These are phyloP conservation scores for Leuciscus waleckii DNA, from an alignment of 2,797 vertebrate genomes.

Conservation along the genomic window DNA sequence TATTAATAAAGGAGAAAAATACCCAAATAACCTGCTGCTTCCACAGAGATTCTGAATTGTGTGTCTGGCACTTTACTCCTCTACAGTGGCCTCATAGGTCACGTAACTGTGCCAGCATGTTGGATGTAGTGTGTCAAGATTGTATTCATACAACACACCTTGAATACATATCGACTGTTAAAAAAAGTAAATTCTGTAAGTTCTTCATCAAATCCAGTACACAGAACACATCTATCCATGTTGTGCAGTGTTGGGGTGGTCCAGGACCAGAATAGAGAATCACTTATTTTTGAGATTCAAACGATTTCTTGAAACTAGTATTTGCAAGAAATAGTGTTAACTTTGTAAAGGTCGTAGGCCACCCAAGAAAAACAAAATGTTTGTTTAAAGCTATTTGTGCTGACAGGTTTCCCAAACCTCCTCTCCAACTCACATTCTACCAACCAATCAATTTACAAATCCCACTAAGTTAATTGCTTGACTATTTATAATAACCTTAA, in stretches of 20 bases:
- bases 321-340: not conserved
- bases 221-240: not conserved
- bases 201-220: not conserved
- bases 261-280: not conserved
- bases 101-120: not conserved
- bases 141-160: not conserved
- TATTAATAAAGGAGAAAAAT: not conserved
- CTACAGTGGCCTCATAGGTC: not conserved
- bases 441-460: not conserved
- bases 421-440: not conserved
- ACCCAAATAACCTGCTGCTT: not conserved
- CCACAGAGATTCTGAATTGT: not conserved
- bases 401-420: not conserved
- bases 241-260: conserved; percentile 23
- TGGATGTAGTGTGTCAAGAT: not conserved
- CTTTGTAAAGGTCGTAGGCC: conserved; percentile 5
- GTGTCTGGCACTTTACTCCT: not conserved
- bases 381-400: not conserved
- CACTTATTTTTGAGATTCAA: not conserved
- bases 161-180: not conserved
- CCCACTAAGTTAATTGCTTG: not conserved
- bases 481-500: not conserved
- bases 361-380: not conserved
- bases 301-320: not conserved
- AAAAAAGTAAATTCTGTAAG: not conserved